Percentiles rank a stretch among this genome's conserved stretches.
These are phyloP conservation scores for Clangula hyemalis DNA, from an alignment of 2,797 vertebrate genomes.

Conservation along the genomic window DNA sequence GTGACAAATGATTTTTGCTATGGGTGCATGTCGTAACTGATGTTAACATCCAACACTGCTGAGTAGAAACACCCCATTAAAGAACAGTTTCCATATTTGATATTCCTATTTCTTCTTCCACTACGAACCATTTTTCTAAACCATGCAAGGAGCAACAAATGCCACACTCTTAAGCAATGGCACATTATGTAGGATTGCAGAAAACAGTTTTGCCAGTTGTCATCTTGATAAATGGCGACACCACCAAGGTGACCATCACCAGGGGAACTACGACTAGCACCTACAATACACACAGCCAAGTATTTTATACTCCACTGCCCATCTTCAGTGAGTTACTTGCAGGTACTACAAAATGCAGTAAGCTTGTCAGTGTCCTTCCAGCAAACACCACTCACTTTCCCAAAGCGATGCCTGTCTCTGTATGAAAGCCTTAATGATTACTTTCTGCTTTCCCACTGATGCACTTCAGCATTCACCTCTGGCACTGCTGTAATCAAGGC, in stretches of 20 bases:
- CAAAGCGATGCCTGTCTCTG: too few species aligned
- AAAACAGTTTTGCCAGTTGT: background rate
- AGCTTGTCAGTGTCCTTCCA: background rate
- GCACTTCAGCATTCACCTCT: background rate
- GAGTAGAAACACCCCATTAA: background rate
- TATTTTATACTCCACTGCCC: background rate
- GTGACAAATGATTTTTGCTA: background rate
- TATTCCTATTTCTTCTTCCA: background rate
- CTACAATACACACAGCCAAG: background rate
- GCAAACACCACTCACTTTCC: background rate
- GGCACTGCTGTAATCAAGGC: background rate
- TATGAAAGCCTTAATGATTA: background rate
- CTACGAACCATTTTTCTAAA: background rate
- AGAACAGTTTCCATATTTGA: background rate
- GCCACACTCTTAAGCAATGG: background rate
- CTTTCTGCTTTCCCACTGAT: background rate
- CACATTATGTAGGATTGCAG: background rate
- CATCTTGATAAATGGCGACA: background rate
- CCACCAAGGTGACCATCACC: background rate
- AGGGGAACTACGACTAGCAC: background rate
- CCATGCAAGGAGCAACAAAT: background rate
- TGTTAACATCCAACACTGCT: background rate
- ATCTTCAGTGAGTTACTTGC: background rate
- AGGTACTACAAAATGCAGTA: background rate
- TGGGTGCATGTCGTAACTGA: background rate